Percentiles rank a stretch among this genome's conserved stretches.
Evolutionary conservation across 2,797 vertebrate genomes (phyloP).

Genomic region (Malurus splendens): DNA sequence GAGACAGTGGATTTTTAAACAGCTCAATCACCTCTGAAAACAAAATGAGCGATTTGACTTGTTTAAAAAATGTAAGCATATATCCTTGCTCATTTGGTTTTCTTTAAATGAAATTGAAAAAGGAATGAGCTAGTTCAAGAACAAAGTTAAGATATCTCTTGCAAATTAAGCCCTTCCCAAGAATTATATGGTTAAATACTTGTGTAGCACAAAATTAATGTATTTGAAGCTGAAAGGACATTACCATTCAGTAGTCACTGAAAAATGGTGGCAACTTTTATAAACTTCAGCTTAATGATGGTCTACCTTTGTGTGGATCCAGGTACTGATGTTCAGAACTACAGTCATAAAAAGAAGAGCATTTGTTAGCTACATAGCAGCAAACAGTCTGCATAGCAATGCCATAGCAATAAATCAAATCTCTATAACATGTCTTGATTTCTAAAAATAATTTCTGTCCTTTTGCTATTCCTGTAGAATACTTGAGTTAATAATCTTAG

Average conservation of each 20-base stretch:
- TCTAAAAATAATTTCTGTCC: background rate
- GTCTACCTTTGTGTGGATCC: background rate
- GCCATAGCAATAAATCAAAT: background rate
- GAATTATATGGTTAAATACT: background rate
- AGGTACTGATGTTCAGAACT: background rate
- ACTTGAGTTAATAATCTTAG: background rate
- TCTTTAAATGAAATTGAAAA: background rate
- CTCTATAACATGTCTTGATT: background rate
- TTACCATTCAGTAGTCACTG: background rate
- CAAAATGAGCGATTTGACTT: background rate
- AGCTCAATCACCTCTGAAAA: background rate
- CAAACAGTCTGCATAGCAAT: too few relatives aligned
- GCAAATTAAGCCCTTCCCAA: background rate
- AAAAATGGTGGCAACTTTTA: background rate
- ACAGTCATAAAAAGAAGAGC: background rate
- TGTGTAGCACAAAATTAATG: background rate
- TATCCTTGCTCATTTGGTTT: background rate
- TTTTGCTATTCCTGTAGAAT: background rate
- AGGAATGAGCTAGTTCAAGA: background rate
- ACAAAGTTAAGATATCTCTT: background rate
- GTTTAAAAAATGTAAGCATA: background rate
- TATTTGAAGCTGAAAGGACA: background rate
- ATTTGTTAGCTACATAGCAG: background rate
- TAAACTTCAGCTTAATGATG: background rate
- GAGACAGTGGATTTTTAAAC: background rate